phyloP scores from a whole-genome alignment of 1,140 invertebrate species.

The Dendrolimus kikuchii region DNA sequence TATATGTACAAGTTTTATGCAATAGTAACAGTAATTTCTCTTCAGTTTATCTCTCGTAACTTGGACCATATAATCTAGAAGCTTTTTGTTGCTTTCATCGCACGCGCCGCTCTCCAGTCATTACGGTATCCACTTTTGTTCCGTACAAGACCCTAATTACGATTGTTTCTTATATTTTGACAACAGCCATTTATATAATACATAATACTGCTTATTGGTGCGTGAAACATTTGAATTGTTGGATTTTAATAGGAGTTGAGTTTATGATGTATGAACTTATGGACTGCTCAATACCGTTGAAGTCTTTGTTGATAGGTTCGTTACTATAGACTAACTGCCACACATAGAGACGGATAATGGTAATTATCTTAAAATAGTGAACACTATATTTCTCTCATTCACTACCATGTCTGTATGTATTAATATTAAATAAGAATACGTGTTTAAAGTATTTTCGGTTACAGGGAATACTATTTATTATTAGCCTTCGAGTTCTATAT shows the following conservation, averaged over 20 bases:
- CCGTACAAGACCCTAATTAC: slow-evolving; percentile 64
- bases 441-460: no score
- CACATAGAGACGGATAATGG: no score
- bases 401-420: not conserved
- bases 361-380: no score
- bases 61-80: slow-evolving; percentile 43
- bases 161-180: slow-evolving; percentile 66
- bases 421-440: no score
- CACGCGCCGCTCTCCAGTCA: slow-evolving; percentile 49
- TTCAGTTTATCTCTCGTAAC: slow-evolving; percentile 14
- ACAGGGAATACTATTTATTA: no score
- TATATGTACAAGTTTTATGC: no score
- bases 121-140: slow-evolving; percentile 51
- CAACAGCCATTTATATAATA: slow-evolving; percentile 60
- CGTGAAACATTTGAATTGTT: slow-evolving; percentile 18
- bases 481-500: no score
- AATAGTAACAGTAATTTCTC: no score
- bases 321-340: no score
- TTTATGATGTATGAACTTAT: not conserved
- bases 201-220: slow-evolving; percentile 20
- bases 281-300: slow-evolving; percentile 2
- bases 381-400: not conserved
- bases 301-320: no score
- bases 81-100: slow-evolving; percentile 51
- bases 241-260: slow-evolving; percentile 6